Evolutionary conservation across 1,140 invertebrate genomes (phyloP).

Genomic region (Mactra quadrangularis): DNA sequence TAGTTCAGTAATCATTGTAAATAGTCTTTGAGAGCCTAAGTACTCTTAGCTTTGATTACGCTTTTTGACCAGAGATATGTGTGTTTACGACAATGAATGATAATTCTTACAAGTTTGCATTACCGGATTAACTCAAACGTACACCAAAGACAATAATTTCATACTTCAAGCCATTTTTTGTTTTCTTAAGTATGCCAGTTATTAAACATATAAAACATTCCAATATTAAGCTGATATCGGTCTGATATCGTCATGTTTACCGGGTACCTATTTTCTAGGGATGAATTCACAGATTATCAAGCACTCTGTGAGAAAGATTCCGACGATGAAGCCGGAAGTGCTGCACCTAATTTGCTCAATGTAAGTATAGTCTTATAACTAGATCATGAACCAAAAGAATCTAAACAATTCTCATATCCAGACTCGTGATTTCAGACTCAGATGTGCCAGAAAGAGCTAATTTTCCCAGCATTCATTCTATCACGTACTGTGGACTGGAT

Average conservation of each 20-base stretch:
- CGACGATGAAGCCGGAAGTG: slow-evolving; percentile 44
- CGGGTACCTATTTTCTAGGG: slow-evolving; percentile 40
- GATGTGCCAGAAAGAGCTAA: not conserved
- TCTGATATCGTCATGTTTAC: slow-evolving; percentile 5
- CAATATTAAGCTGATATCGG: slow-evolving; percentile 18
- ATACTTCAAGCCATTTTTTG: no score
- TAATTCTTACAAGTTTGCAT: no score
- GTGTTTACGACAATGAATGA: no score
- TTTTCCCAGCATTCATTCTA: not conserved
- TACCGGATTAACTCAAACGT: no score
- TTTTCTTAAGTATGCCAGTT: no score
- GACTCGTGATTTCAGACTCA: not conserved
- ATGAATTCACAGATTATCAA: slow-evolving; percentile 68
- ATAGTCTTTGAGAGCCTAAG: not conserved
- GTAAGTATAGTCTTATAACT: slow-evolving; percentile 49
- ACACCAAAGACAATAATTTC: no score
- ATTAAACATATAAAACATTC: no score
- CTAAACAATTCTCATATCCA: not conserved
- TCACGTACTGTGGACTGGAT: not conserved
- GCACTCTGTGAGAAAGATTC: slow-evolving; percentile 60
- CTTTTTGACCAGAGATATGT: not conserved
- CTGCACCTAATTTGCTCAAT: slow-evolving; percentile 64
- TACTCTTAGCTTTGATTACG: not conserved
- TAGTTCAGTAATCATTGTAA: not conserved
- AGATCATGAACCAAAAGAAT: not conserved